Base-by-base conservation (phyloP, 2,888 invertebrate genomes). In the Heterodera filipjevi region DNA sequence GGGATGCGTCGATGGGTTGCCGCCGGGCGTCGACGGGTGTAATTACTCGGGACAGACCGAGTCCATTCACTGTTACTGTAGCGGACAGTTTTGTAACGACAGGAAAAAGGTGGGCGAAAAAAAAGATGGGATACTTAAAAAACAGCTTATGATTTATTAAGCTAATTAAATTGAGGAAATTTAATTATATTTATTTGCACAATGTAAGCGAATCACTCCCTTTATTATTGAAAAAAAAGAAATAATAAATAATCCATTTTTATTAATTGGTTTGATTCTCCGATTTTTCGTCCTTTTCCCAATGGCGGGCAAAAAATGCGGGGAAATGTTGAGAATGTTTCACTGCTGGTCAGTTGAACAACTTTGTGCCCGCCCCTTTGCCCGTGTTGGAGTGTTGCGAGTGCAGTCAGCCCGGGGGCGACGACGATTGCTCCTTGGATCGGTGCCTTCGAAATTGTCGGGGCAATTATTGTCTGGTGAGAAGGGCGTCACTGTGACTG, bases 321-420 rank as follows among this genome's bases (percentile, higher is more conserved):
- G n/a, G n/a, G n/a, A n/a, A n/a, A n/a, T n/a, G n/a, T n/a, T n/a
- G n/a, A n/a, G n/a, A n/a, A n/a, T n/a, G n/a, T n/a, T n/a, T n/a
- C n/a, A 14, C 27, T 39, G 0, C 14, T 49, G 3, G 3, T 19
- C 49, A 86, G 86, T 71, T 89, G 81, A 82, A 85, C 80, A 83
- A 83, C 81, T 88, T 85, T 81, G 77, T 81, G 68, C 85, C 87
- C n/a, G 77, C 82, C 33, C 82, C 83, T 14, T 82, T 88, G 76
- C 88, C 88, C 53, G 82, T 83, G 35, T 82, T 89, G 35, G 87
- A 89, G 74, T 89, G 89, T 77, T 89, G 89, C 80, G 84, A 84
- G 68, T 89, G 88, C 80, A 84, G 85, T n/a, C 85, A 86, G 78
- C 81, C 82, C 66, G 79, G 84, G 70, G 88, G 87, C 33, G 86